phyloP scores from a whole-genome alignment of 92 coral and sea anemone genomes.

The Parazoanthus darwini region DNA sequence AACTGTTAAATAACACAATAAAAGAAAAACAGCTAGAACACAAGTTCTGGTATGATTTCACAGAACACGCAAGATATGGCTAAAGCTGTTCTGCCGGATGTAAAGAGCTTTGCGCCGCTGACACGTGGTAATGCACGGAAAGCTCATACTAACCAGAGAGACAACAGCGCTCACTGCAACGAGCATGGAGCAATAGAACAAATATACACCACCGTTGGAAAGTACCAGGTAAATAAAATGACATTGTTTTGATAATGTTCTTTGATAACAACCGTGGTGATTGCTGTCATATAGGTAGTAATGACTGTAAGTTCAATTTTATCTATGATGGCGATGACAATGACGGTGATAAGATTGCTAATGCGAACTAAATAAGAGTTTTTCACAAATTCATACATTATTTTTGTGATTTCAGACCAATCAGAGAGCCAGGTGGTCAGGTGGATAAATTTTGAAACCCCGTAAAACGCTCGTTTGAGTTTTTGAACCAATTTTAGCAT shows the following conservation, averaged over 20 bases:
- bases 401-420: too few species aligned
- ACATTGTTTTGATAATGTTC: too few species aligned
- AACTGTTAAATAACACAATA: background rate
- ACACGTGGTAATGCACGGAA: conserved; percentile 27
- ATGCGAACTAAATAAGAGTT: too few species aligned
- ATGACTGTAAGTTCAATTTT: too few species aligned
- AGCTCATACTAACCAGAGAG: background rate
- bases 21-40: background rate
- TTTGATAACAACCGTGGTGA: background rate
- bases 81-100: background rate
- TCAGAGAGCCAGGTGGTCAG: too few species aligned
- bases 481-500: too few species aligned
- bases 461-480: too few species aligned
- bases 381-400: too few species aligned
- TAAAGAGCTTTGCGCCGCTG: conserved; percentile 28
- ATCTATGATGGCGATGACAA: too few species aligned
- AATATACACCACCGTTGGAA: conserved; percentile 60
- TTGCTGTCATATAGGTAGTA: too few species aligned
- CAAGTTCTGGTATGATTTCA: background rate
- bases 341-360: too few species aligned
- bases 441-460: too few species aligned
- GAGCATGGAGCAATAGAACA: conserved; percentile 20
- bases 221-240: conserved; percentile 60
- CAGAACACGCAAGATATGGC: background rate
- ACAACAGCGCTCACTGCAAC: background rate